A percentile compares a stretch with the other conserved stretches of the same genome.
phyloP scores from a whole-genome alignment of 2,888 invertebrate species.

The Morinoia aosen region DNA sequence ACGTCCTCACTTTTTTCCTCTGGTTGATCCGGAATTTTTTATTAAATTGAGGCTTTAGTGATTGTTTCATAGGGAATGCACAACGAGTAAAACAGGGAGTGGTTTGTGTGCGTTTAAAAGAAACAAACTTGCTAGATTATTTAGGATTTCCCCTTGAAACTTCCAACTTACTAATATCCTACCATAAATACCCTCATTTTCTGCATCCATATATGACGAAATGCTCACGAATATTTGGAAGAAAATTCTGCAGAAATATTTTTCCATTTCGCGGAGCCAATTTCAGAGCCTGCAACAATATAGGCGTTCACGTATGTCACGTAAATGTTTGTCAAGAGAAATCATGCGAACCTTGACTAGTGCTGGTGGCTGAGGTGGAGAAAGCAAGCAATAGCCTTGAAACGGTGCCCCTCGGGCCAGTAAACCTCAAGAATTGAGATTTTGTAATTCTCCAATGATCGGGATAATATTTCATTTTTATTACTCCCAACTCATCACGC shows the following conservation, averaged over 20 bases:
- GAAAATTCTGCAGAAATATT: not conserved
- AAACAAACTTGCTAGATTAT: not conserved
- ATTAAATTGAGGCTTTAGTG: not conserved
- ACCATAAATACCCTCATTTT: not conserved
- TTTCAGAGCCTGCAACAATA: not conserved
- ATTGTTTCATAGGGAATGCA: not conserved
- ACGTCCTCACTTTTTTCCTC: not conserved
- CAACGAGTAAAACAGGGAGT: not conserved
- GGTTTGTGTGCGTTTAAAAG: not conserved
- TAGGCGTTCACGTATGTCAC: not conserved
- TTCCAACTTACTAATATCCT: not conserved
- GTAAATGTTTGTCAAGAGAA: constrained; percentile 22
- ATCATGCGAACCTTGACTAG: constrained; percentile 27
- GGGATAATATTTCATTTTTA: not conserved
- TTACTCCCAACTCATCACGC: not conserved
- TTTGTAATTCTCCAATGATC: not conserved
- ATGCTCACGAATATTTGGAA: not conserved
- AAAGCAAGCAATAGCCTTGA: not conserved
- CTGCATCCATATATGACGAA: not conserved
- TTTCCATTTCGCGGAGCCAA: not conserved
- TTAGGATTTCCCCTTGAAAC: not conserved
- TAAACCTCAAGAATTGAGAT: not conserved
- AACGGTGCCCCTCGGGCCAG: not conserved
- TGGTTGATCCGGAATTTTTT: not conserved
- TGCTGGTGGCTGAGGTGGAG: not conserved